Evolutionary conservation across 2,113 vertebrate genomes (phyloP).

Genomic region (Muscicapa adusta): DNA sequence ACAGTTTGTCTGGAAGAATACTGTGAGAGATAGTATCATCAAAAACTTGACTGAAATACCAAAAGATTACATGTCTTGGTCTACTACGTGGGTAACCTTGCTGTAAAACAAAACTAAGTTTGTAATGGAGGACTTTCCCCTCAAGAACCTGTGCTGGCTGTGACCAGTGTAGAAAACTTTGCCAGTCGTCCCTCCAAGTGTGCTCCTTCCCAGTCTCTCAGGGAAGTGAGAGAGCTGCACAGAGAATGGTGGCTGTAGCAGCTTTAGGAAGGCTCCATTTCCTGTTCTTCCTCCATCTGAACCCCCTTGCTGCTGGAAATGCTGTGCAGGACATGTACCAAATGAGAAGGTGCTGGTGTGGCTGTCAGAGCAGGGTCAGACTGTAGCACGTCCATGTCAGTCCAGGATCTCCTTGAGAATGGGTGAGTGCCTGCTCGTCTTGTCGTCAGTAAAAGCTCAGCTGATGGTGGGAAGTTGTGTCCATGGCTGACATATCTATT

Average conservation of each 20-base stretch:
- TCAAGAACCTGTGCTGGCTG: neutral
- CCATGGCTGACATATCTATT: neutral
- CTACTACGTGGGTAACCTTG: neutral
- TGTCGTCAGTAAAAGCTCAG: neutral
- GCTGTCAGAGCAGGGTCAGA: neutral
- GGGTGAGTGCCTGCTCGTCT: rapidly evolving
- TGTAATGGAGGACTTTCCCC: neutral
- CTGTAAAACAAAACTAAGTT: neutral
- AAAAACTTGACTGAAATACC: neutral
- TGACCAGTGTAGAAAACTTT: neutral
- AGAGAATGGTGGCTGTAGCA: neutral
- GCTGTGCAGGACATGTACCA: neutral
- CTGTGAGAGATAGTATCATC: neutral
- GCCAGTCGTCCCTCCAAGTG: neutral
- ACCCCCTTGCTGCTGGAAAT: neutral
- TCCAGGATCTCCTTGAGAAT: neutral
- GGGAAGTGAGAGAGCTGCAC: neutral
- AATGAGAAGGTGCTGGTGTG: neutral
- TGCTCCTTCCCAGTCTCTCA: neutral
- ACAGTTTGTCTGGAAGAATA: neutral
- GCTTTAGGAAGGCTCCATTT: neutral
- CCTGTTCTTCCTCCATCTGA: neutral
- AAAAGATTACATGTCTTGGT: neutral
- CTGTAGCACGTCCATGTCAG: no score
- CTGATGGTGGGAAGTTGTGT: neutral